Conservation (phyloP, 2,888 invertebrate genomes). For the Temnothorax rugatulus region DNA sequence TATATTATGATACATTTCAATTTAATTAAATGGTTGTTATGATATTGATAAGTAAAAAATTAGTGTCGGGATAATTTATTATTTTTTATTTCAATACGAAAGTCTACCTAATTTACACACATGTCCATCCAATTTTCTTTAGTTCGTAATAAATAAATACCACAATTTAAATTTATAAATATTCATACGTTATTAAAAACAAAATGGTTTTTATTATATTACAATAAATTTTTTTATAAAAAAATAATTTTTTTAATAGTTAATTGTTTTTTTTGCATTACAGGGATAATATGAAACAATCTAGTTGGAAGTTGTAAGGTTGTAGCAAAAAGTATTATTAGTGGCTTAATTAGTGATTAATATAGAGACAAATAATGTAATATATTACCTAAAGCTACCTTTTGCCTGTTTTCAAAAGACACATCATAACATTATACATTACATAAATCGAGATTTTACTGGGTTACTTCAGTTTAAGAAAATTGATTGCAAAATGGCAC, state of each 20-base stretch:
- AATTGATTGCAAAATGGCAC: neutral
- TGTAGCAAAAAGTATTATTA: neutral
- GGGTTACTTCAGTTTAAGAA: neutral
- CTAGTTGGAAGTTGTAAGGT: neutral
- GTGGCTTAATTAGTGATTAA: neutral
- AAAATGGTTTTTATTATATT: slow-evolving; percentile 4
- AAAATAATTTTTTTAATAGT: neutral
- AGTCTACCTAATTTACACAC: neutral
- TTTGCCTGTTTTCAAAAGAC: neutral
- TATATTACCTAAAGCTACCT: neutral
- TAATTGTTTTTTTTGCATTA: neutral
- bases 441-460: neutral
- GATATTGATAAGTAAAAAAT: neutral
- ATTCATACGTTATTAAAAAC: slow-evolving; percentile 5
- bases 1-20: slow-evolving; percentile 9
- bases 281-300: neutral
- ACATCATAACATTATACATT: neutral
- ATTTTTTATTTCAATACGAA: slow-evolving; percentile 7
- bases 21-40: slow-evolving; percentile 9
- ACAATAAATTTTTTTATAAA: neutral
- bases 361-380: neutral
- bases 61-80: neutral
- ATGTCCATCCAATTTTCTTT: neutral
- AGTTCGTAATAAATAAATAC: neutral
- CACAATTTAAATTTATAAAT: slow-evolving; percentile 1